Conservation (phyloP, 1,140 invertebrate species). For the Dolichoris vasculosae region DNA sequence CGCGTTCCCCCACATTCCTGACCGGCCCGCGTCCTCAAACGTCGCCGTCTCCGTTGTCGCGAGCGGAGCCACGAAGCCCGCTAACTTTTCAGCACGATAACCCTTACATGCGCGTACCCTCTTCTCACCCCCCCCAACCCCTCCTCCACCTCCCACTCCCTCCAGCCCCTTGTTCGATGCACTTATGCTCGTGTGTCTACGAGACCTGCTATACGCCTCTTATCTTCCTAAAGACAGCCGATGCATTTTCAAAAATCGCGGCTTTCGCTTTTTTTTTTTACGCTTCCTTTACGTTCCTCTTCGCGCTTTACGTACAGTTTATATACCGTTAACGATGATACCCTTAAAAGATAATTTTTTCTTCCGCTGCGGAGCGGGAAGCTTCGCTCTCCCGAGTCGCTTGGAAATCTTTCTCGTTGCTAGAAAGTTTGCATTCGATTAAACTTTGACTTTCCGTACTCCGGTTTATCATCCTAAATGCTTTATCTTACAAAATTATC, state of each 20-base stretch:
- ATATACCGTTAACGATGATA: neutral
- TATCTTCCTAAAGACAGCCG: neutral
- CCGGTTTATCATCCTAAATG: neutral
- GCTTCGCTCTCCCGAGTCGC: neutral
- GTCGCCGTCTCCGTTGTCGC: slow-evolving; percentile 40
- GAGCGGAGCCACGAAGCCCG: neutral
- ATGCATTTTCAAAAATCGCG: neutral
- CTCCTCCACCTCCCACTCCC: neutral
- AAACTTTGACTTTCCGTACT: neutral
- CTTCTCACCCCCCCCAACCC: neutral
- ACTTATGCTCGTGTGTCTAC: neutral
- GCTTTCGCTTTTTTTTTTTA: neutral
- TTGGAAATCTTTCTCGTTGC: neutral
- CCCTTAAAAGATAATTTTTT: slow-evolving; percentile 18
- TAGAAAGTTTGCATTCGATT: slow-evolving; percentile 14
- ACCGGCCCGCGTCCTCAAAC: slow-evolving; percentile 39
- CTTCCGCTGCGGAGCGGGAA: neutral
- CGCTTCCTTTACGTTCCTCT: neutral
- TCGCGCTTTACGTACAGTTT: too few species aligned
- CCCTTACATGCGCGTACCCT: neutral
- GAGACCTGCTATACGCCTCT: neutral
- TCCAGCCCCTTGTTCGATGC: neutral
- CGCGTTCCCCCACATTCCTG: slow-evolving; percentile 55
- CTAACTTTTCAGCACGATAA: slow-evolving; percentile 11
- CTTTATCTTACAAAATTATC: neutral